Base-by-base conservation (phyloP, 2,113 vertebrate genomes). In the Cettia cetti region DNA sequence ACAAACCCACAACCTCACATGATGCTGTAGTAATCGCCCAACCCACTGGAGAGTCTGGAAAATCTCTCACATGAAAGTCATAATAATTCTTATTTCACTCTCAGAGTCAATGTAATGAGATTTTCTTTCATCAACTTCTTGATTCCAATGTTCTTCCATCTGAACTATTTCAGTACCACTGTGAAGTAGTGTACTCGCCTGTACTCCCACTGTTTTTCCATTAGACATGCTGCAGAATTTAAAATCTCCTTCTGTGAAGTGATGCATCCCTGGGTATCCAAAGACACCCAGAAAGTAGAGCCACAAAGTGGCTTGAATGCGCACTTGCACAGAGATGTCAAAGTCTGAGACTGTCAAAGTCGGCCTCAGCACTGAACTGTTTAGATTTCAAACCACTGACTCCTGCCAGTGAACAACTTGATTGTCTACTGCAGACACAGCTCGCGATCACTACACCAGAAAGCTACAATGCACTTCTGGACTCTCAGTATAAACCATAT, bases 271-370 rank as follows among this genome's bases (percentile, higher is more conserved):
- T 40, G 63, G 39, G 31, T 60, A 71, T 65, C 82, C 44, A 63
- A 71, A 69, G 33, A 37, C 39, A 85, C 53, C 22, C 39, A 40
- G 39, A 40, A 40, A 40, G 39, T 12, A 40, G 39, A 40, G 39
- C 39, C 40, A 57, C 33, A 64, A 79, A 82, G 68, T 1, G 2
- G 31, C 49, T 8, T 17, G 16, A 86, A 44, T 0, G 0, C 17
- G 68, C 45, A 52, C 22, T 71, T 40, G 68, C 40, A 82, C 8
- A 65, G 68, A 61, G 47, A 30, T 31, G 23, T 63, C 69, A 10
- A 69, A 81, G 49, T 14, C 63, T 37, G 35, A 53, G 23, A 74
- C 6, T 14, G 42, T 65, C 68, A 35, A 77, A 78, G 50, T 4
- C 0, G 0, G 69, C 33, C 26, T 20, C 22, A 50, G 50, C 56